Conservation (phyloP, 2,797 vertebrate species). For the Pangasius larnaudii region DNA sequence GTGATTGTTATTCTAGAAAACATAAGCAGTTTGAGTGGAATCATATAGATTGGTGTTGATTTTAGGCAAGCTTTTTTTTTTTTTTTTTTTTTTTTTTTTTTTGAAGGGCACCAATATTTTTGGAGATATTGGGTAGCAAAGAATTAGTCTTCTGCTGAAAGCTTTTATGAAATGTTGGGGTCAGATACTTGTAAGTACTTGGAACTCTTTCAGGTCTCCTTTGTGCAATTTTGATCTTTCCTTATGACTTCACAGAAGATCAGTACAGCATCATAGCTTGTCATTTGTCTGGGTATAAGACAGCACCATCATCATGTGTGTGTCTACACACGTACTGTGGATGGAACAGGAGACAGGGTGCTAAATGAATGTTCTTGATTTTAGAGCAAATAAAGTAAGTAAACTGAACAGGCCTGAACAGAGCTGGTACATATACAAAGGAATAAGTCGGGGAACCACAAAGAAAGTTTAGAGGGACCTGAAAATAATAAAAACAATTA, state of each 20-base stretch:
- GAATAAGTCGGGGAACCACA: background rate
- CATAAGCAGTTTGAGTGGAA: background rate
- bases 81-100: too few species aligned
- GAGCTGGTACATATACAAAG: background rate
- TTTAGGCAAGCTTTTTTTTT: background rate
- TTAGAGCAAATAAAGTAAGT: too few species aligned
- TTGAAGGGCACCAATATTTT: background rate
- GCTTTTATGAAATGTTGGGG: background rate
- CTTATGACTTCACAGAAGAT: background rate
- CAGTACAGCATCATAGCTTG: background rate
- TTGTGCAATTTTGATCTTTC: background rate
- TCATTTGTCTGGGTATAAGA: background rate
- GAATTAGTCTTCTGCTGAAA: background rate
- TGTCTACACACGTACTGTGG: background rate
- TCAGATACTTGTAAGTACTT: background rate
- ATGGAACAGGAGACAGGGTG: background rate
- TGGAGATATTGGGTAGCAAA: background rate
- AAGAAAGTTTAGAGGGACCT: background rate
- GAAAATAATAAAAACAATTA: background rate
- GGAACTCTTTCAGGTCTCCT: too few species aligned
- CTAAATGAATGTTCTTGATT: background rate
- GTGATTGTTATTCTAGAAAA: background rate
- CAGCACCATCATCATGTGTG: background rate
- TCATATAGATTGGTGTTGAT: background rate
- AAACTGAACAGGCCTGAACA: background rate